Base-by-base conservation (phyloP, 1,140 invertebrate genomes). In the Drosophila kikkawai region DNA sequence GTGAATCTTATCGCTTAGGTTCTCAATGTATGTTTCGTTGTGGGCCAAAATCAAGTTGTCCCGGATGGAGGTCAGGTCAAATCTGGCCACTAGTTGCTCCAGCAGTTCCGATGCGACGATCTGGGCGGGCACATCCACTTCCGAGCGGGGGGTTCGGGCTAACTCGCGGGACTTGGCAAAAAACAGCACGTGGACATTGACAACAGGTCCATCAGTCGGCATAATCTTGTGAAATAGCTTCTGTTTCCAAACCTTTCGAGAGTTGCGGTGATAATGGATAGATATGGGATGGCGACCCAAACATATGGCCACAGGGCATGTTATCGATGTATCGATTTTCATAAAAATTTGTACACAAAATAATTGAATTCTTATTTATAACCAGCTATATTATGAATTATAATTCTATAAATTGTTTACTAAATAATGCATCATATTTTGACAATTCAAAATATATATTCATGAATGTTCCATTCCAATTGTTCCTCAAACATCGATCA, bases 81-180 rank as follows among this genome's bases (percentile, higher is more conserved):
- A 98, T 36, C 92, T 86, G 2, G 93, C 63, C 4, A 95, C 87
- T 41, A 87, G 59, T 32, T 93, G 80, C 8, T 95, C 91, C 19
- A 95, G 81, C 6, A 98, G 93, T 64, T 95, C 87, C 11, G 84
- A 55, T 68, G 91, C 64, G 65, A 94, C 95, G 26, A 93, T 93
- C 56, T 95, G 92, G 22, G 92, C 76, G 3, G 94, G 88, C 17
- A 97, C 67, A 32, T 68, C 59, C 71, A 96, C 90, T 17, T 78
- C 91, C 26, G 93, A 92, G 79, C 96, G 94, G 47, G 93, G 93
- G 37, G 93, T 91, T 60, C 96, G 96, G 65, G 95, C 94, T 65
- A 98, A 91, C 93, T 98, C 97, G 90, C 96, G 95, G 59, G 97
- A 96, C 94, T 96, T 96, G 13, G 97, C 97, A 93, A 98, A 98